Conservation (phyloP, 2,888 invertebrate species). For the Panzeria rudis region DNA sequence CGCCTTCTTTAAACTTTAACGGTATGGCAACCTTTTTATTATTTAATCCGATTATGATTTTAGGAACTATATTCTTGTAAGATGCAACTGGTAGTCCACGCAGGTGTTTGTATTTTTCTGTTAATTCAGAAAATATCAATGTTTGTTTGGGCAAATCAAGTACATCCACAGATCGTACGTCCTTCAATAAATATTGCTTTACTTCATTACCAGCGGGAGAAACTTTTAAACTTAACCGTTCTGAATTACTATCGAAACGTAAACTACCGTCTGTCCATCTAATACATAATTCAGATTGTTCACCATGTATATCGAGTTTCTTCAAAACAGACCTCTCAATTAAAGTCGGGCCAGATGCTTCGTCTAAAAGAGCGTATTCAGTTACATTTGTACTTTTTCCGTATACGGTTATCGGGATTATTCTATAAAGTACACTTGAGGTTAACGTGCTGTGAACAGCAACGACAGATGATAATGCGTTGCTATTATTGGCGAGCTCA, state of each 20-base stretch:
- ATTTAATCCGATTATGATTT: constrained; percentile 65
- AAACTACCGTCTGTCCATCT: constrained; percentile 66
- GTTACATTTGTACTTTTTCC: constrained; percentile 12
- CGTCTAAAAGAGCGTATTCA: constrained; percentile 62
- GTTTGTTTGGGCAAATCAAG: constrained; percentile 65
- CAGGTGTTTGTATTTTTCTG: constrained; percentile 55
- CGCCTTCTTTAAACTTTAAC: constrained; percentile 58
- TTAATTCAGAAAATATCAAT: constrained; percentile 39
- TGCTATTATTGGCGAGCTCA: background rate
- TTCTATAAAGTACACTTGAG: constrained; percentile 39
- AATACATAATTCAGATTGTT: constrained; percentile 54
- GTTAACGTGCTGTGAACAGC: constrained; percentile 23
- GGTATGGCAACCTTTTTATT: constrained; percentile 67
- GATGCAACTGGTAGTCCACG: constrained; percentile 57
- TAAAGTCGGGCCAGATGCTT: constrained; percentile 63
- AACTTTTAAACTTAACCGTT: constrained; percentile 36
- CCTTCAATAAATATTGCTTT: background rate
- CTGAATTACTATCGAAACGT: constrained; percentile 48
- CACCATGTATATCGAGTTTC: constrained; percentile 39
- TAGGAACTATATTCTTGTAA: constrained; percentile 56
- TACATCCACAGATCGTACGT: constrained; percentile 5
- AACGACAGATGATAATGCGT: constrained; percentile 2
- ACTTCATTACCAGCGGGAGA: constrained; percentile 12
- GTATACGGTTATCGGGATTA: constrained; percentile 30
- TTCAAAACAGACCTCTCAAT: constrained; percentile 44